Evolutionary conservation across 2,797 vertebrate genomes (phyloP).

Genomic region (Arrhamphus sclerolepis): DNA sequence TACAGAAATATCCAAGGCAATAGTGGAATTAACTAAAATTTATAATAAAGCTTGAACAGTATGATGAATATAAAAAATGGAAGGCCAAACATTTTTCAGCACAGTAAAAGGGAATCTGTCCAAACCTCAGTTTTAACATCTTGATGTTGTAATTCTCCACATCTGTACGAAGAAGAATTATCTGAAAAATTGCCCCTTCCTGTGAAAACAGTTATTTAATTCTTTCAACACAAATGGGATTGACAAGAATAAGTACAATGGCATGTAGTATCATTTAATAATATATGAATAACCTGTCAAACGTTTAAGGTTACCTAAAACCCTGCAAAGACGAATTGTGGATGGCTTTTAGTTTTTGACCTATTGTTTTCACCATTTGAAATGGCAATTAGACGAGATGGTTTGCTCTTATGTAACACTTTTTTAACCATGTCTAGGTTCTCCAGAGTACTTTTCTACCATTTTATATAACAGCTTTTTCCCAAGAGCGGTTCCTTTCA

Average conservation of each 20-base stretch:
- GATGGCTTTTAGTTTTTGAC: conserved; percentile 4
- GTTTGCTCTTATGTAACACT: too few species aligned
- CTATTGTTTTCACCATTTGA: conserved; percentile 43
- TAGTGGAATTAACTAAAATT: too few species aligned
- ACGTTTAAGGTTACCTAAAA: conserved; percentile 39
- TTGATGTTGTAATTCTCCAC: too few species aligned
- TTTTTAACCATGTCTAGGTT: too few species aligned
- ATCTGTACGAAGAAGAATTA: too few species aligned
- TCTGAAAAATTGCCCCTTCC: background rate
- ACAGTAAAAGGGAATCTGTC: too few species aligned
- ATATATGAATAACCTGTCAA: background rate
- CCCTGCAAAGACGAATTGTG: conserved; percentile 37
- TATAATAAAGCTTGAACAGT: too few species aligned
- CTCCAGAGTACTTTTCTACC: background rate
- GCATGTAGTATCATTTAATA: conserved; percentile 21
- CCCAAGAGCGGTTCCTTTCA: conserved; percentile 27
- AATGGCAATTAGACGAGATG: conserved; percentile 43
- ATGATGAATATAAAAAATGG: too few species aligned
- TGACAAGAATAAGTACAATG: conserved; percentile 49
- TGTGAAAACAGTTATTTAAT: conserved; percentile 13
- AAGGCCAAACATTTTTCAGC: too few species aligned
- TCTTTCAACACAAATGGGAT: conserved; percentile 19
- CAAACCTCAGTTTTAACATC: too few species aligned
- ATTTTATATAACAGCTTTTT: conserved; percentile 45
- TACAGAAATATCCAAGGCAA: too few species aligned